Evolutionary conservation across 1,140 invertebrate species (phyloP).

Genomic region (Nixonia krombeini): DNA sequence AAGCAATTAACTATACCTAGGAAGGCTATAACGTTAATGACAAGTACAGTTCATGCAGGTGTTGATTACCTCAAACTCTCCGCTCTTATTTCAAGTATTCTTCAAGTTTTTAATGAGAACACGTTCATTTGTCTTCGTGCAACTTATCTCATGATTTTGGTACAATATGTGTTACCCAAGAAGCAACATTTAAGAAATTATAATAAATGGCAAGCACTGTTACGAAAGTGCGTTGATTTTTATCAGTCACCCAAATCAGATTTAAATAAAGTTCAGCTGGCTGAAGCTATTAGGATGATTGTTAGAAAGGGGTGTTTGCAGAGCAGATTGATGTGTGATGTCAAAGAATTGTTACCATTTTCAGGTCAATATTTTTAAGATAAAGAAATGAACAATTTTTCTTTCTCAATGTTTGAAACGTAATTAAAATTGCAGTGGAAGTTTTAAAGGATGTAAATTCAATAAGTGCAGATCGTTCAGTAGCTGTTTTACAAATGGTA

Average conservation of each 20-base stretch:
- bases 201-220: slow-evolving; percentile 20
- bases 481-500: slow-evolving; percentile 22
- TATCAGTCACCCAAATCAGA: slow-evolving; percentile 20
- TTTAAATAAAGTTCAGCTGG: slow-evolving; percentile 22
- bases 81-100: slow-evolving; percentile 11
- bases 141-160: slow-evolving; percentile 4
- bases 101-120: slow-evolving; percentile 4
- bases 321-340: slow-evolving; percentile 8
- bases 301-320: slow-evolving; percentile 24
- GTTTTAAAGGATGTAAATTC: slow-evolving; percentile 1
- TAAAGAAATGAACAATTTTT: neutral
- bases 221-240: slow-evolving; percentile 24
- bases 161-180: slow-evolving; percentile 19
- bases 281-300: slow-evolving; percentile 21
- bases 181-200: slow-evolving; percentile 12
- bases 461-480: slow-evolving; percentile 3
- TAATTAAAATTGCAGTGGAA: slow-evolving; percentile 26
- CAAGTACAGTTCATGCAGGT: slow-evolving; percentile 3
- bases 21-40: slow-evolving; percentile 20
- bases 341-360: slow-evolving; percentile 11
- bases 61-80: slow-evolving; percentile 6
- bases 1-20: slow-evolving; percentile 10
- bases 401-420: no score
- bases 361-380: neutral
- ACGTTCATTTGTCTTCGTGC: slow-evolving; percentile 19